phyloP scores from a whole-genome alignment of 1,140 invertebrate genomes.

The Aphelinus atriplicis region DNA sequence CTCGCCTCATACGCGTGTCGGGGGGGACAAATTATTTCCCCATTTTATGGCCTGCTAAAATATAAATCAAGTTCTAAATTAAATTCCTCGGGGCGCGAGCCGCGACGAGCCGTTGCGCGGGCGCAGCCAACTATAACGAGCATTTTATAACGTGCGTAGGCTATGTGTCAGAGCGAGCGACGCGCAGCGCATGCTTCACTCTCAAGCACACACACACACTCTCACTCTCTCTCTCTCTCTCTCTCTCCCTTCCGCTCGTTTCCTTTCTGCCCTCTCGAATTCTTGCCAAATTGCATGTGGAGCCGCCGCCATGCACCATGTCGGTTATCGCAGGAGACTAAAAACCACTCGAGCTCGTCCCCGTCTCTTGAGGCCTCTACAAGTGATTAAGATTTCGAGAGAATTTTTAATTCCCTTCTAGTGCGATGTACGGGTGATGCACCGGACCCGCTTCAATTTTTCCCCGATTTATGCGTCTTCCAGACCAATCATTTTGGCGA shows the following conservation, averaged over 20 bases:
- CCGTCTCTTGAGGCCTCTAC: too few relatives aligned
- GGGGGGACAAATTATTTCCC: constrained; percentile 63
- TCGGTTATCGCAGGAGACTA: too few relatives aligned
- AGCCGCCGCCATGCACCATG: too few relatives aligned
- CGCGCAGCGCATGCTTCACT: constrained; percentile 10
- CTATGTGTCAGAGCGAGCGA: constrained; percentile 28
- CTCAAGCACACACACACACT: neutral
- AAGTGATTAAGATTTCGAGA: too few relatives aligned
- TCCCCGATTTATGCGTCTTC: too few relatives aligned
- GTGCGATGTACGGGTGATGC: too few relatives aligned
- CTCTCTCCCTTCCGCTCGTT: neutral
- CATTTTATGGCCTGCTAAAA: constrained; percentile 64
- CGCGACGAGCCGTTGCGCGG: constrained; percentile 12
- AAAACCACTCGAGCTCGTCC: too few relatives aligned
- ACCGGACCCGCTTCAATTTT: too few relatives aligned
- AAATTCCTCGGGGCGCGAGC: constrained; percentile 55
- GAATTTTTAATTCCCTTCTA: too few relatives aligned
- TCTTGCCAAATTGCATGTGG: constrained; percentile 30
- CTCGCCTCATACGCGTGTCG: constrained; percentile 60
- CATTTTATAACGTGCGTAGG: constrained; percentile 56
- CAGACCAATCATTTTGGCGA: too few relatives aligned
- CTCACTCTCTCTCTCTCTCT: constrained; percentile 5
- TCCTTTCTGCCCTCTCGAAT: constrained; percentile 14
- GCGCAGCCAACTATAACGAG: constrained; percentile 56
- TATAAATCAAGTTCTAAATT: constrained; percentile 66